A percentile compares a stretch with the other conserved stretches of the same genome.
These are phyloP conservation scores for Cephus rjabovi DNA, from an alignment of 2,888 invertebrate genomes.

Conservation along the genomic window DNA sequence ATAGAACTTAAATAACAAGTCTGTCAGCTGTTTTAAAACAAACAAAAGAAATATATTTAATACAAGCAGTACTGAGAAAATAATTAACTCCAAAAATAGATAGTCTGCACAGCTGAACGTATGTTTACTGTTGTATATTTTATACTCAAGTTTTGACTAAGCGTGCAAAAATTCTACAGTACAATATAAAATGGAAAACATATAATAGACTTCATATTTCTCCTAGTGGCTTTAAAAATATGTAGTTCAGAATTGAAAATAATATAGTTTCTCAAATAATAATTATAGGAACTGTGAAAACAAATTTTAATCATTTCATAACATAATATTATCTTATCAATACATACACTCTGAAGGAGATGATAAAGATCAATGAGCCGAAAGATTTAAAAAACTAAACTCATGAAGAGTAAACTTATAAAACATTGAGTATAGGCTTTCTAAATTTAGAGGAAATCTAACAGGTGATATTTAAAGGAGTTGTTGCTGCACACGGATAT, in stretches of 20 bases:
- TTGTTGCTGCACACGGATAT: neutral
- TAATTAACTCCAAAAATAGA: conserved; percentile 1
- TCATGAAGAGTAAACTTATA: neutral
- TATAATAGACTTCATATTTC: neutral
- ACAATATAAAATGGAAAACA: neutral
- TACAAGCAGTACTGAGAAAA: neutral
- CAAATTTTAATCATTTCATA: neutral
- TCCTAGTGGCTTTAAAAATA: neutral
- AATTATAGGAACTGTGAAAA: neutral
- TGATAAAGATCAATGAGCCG: neutral
- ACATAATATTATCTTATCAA: neutral
- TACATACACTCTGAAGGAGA: neutral
- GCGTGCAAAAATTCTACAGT: neutral
- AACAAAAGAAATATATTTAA: neutral
- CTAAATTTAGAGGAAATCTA: conserved; percentile 22
- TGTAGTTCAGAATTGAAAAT: conserved; percentile 2
- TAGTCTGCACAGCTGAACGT: neutral
- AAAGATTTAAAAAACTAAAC: neutral
- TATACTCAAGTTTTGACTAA: neutral
- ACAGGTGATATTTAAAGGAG: conserved; percentile 24
- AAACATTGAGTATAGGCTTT: conserved; percentile 9
- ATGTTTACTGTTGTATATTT: neutral
- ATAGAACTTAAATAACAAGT: neutral
- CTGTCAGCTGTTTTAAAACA: neutral
- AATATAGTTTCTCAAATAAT: conserved; percentile 15